These are phyloP conservation scores for Scaptomyza hsui DNA, from an alignment of 1,140 invertebrate species.

Conservation along the genomic window DNA sequence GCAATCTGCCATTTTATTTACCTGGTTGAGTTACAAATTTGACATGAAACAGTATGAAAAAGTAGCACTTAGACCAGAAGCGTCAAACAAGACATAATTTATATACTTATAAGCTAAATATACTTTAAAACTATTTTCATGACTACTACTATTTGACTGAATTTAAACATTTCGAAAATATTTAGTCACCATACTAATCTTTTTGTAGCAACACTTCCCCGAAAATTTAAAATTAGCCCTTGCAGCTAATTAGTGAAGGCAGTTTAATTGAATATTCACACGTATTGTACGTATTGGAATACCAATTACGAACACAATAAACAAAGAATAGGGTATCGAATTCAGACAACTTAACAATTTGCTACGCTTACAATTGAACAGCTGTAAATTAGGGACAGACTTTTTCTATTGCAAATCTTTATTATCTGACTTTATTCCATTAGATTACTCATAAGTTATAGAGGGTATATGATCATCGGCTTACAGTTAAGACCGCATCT, in stretches of 20 bases:
- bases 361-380: background rate
- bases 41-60: slow-evolving; percentile 1
- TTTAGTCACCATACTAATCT: no score
- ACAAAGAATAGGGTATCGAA: background rate
- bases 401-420: no score
- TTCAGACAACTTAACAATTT: background rate
- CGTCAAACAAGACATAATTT: background rate
- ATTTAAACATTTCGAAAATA: no score
- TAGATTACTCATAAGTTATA: background rate
- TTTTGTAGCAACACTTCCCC: no score
- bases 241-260: no score
- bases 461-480: background rate
- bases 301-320: background rate
- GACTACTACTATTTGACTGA: no score
- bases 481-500: slow-evolving; percentile 4
- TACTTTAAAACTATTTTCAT: no score
- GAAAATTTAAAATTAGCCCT: no score
- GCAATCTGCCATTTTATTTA: slow-evolving; percentile 41
- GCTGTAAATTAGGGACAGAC: background rate
- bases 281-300: no score
- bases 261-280: no score
- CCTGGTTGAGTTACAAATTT: slow-evolving; percentile 27
- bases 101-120: no score
- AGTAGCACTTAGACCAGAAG: background rate
- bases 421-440: no score